phyloP scores from a whole-genome alignment of 2,888 invertebrate species.

The Chrysotoxum bicinctum region DNA sequence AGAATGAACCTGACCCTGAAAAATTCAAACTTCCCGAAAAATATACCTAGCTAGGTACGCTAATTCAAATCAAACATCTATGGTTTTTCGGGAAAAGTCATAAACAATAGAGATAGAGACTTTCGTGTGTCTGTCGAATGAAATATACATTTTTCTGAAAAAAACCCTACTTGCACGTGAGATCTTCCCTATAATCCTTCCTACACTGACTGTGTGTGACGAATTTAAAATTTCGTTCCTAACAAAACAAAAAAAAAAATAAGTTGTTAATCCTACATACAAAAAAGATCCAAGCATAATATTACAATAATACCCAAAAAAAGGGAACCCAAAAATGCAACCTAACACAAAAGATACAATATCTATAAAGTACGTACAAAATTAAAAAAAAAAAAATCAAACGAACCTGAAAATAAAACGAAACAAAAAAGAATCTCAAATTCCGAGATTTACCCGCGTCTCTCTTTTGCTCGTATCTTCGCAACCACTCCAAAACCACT shows the following conservation, averaged over 20 bases:
- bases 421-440: slow-evolving; percentile 49
- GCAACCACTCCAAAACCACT: slow-evolving; percentile 61
- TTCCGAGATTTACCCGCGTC: slow-evolving; percentile 51
- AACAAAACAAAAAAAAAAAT: neutral
- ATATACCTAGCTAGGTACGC: neutral
- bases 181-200: slow-evolving; percentile 68
- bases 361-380: slow-evolving; percentile 14
- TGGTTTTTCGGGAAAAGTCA: slow-evolving; percentile 34
- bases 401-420: slow-evolving; percentile 3
- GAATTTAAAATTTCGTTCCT: slow-evolving; percentile 64
- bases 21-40: slow-evolving; percentile 34
- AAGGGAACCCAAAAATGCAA: slow-evolving; percentile 47
- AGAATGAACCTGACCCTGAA: slow-evolving; percentile 55
- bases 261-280: neutral
- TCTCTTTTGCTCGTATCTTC: slow-evolving; percentile 34
- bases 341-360: slow-evolving; percentile 44
- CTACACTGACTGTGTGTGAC: slow-evolving; percentile 58
- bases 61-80: slow-evolving; percentile 54
- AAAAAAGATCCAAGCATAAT: slow-evolving; percentile 52
- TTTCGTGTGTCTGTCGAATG: neutral
- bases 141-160: slow-evolving; percentile 12
- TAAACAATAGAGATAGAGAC: slow-evolving; percentile 18
- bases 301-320: slow-evolving; percentile 58
- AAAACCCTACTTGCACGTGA: slow-evolving; percentile 44
- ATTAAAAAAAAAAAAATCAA: slow-evolving; percentile 1